Conservation (phyloP, 2,113 vertebrate species). For the Saimiri boliviensis region DNA sequence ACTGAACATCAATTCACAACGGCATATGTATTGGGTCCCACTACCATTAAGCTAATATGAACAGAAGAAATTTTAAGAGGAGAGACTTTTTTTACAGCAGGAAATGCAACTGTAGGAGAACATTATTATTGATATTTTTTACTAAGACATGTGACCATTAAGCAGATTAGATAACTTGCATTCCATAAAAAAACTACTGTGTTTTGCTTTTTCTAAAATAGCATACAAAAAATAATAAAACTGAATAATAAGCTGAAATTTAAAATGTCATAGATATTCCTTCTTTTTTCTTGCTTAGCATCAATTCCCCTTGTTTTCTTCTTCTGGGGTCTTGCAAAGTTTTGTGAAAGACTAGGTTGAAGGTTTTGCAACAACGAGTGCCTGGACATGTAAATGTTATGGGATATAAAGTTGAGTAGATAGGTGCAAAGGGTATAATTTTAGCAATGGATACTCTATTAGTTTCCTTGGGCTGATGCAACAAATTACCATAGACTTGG, state of each 20-base stretch:
- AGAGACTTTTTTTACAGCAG: no score
- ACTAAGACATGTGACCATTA: background rate
- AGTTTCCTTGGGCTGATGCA: background rate
- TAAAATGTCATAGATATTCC: background rate
- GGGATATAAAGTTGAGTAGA: background rate
- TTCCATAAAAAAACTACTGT: background rate
- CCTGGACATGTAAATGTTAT: background rate
- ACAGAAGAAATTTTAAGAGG: background rate
- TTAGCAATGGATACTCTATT: background rate
- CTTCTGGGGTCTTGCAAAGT: background rate
- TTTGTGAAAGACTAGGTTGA: background rate
- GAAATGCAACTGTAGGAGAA: background rate
- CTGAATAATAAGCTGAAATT: background rate
- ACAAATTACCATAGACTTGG: background rate
- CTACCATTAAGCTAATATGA: background rate
- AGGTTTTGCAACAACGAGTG: conserved; percentile 15
- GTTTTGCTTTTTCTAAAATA: background rate
- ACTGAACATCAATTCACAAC: background rate
- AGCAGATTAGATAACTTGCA: background rate
- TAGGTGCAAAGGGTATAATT: background rate
- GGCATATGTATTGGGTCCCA: background rate
- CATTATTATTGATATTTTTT: background rate
- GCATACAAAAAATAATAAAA: background rate
- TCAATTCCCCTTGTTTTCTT: background rate
- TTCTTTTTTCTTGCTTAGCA: background rate